phyloP scores from a whole-genome alignment of 2,888 invertebrate genomes.

The Mesoligia furuncula region DNA sequence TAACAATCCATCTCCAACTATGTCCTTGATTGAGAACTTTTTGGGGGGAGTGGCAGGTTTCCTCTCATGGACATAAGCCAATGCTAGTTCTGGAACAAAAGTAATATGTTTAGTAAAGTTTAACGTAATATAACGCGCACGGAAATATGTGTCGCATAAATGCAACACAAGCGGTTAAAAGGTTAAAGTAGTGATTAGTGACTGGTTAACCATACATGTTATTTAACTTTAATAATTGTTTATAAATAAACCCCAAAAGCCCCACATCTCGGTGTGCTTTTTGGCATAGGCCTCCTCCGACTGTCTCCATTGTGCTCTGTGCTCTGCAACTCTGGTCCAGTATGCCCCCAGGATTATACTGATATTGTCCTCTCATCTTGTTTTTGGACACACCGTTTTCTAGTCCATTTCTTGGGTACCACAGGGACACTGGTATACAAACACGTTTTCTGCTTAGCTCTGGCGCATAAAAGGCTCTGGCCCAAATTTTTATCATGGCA shows the following conservation, averaged over 20 bases:
- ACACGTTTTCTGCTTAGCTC: not conserved
- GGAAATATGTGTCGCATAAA: too few species aligned
- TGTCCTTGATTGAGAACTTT: slow-evolving; percentile 90
- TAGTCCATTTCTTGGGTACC: not conserved
- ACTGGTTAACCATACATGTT: not conserved
- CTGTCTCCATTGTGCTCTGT: not conserved
- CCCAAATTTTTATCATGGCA: not conserved
- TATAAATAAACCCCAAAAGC: not conserved
- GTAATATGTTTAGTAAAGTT: too few species aligned
- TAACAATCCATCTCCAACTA: slow-evolving; percentile 93
- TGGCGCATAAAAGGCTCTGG: not conserved
- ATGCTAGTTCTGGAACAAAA: slow-evolving; percentile 79
- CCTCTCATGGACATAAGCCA: slow-evolving; percentile 77
- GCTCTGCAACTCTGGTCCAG: not conserved
- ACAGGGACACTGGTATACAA: not conserved
- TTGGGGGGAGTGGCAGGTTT: slow-evolving; percentile 64
- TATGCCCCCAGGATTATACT: not conserved
- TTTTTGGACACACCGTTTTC: not conserved
- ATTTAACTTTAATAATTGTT: not conserved
- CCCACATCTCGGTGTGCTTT: not conserved
- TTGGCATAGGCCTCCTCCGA: not conserved
- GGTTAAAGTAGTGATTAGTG: not conserved
- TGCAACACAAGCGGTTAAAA: too few species aligned
- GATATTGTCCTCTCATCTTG: not conserved
- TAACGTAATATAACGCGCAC: too few species aligned